These are phyloP conservation scores for Oophaga pumilio DNA, from an alignment of 2,113 vertebrate genomes.

Conservation along the genomic window DNA sequence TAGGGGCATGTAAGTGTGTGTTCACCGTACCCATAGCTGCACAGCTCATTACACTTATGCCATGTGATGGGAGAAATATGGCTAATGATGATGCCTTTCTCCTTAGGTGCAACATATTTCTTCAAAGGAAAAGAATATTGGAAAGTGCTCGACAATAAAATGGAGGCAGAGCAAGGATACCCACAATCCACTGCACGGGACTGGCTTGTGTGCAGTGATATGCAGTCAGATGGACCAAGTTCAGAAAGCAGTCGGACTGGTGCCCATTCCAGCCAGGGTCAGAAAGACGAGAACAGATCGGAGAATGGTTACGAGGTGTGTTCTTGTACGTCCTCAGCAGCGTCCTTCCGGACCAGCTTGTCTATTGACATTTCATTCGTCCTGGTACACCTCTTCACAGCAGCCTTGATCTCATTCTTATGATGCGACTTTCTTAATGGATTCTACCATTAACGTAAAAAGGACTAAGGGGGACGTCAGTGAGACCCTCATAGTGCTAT, in stretches of 20 bases:
- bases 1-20: neutral
- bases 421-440: constrained; percentile 66
- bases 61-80: neutral
- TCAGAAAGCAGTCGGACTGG: constrained; percentile 68
- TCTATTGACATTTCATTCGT: constrained; percentile 11
- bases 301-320: constrained; percentile 87
- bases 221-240: constrained; percentile 76
- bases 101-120: constrained; percentile 88
- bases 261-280: constrained; percentile 68
- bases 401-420: constrained; percentile 65
- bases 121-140: constrained; percentile 95
- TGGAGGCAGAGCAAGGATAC: constrained; percentile 82
- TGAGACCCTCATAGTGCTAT: neutral
- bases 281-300: constrained; percentile 74
- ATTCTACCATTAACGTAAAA: constrained; percentile 10
- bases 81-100: constrained; percentile 44
- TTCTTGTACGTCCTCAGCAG: constrained; percentile 81
- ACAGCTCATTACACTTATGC: neutral
- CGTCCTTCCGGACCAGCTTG: neutral
- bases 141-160: constrained; percentile 83
- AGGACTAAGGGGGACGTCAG: neutral
- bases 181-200: constrained; percentile 85
- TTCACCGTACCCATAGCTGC: neutral
- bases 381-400: constrained; percentile 67
- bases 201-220: constrained; percentile 89